Evolutionary conservation across 1,140 invertebrate species (phyloP).

Genomic region (Drosophila obscura): DNA sequence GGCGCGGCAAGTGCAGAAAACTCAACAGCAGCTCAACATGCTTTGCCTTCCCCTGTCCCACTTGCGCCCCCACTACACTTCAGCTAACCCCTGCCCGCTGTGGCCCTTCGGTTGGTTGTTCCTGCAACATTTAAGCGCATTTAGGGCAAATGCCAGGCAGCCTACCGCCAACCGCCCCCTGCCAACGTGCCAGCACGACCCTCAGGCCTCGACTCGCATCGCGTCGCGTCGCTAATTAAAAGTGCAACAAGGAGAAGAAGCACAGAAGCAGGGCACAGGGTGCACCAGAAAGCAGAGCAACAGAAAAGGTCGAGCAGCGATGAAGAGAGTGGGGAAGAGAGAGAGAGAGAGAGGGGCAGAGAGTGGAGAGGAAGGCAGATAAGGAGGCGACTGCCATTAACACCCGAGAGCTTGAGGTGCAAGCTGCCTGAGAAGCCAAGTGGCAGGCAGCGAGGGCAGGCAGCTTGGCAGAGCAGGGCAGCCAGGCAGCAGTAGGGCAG

Average conservation of each 20-base stretch:
- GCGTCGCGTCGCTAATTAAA: slow-evolving; percentile 76
- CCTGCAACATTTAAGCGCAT: slow-evolving; percentile 72
- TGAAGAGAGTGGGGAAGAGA: neutral
- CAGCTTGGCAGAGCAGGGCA: neutral
- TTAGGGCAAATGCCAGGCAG: slow-evolving; percentile 69
- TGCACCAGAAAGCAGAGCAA: neutral
- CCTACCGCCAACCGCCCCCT: neutral
- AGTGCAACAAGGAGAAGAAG: slow-evolving; percentile 69
- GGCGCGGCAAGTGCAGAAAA: slow-evolving; percentile 47
- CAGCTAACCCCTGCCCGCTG: slow-evolving; percentile 13
- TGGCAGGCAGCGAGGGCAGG: too few relatives aligned
- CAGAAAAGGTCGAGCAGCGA: slow-evolving; percentile 9
- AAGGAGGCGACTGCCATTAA: slow-evolving; percentile 5
- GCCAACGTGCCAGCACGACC: slow-evolving; percentile 1
- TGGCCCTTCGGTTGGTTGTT: slow-evolving; percentile 22
- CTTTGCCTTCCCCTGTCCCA: slow-evolving; percentile 12
- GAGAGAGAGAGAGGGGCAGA: neutral
- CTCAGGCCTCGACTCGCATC: slow-evolving; percentile 6
- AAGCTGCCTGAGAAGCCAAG: too few relatives aligned
- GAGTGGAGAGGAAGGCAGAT: neutral
- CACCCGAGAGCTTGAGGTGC: slow-evolving; percentile 4
- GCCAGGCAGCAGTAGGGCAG: neutral
- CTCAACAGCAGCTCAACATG: too few relatives aligned
- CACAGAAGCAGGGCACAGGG: slow-evolving; percentile 2
- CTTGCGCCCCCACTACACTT: slow-evolving; percentile 8